A percentile compares a stretch with the other conserved stretches of the same genome.
Evolutionary conservation across 35 echinoderm and acorn worm species (phyloP).

Genomic region (Chiridota heheva): DNA sequence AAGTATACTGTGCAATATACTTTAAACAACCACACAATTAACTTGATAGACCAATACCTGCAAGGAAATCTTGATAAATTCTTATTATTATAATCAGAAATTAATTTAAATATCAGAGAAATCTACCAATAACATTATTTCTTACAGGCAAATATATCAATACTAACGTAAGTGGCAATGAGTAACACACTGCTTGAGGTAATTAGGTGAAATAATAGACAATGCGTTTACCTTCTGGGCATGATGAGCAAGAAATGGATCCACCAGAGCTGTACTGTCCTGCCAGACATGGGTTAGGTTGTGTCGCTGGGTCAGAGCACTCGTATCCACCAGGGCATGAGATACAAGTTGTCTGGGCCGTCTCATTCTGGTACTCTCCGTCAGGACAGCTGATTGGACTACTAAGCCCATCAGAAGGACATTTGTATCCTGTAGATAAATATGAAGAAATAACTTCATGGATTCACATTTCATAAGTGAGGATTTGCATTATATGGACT

Average conservation of each 20-base stretch:
- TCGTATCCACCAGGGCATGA: slow-evolving; percentile 54
- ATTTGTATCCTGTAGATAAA: slow-evolving; percentile 65
- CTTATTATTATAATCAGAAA: too few species aligned
- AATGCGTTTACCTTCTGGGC: slow-evolving; percentile 68
- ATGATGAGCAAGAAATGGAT: slow-evolving; percentile 52
- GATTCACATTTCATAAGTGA: neutral
- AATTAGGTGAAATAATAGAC: too few species aligned
- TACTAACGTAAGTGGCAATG: too few species aligned
- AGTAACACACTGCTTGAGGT: too few species aligned
- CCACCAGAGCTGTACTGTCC: slow-evolving; percentile 63
- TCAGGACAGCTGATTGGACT: slow-evolving; percentile 51
- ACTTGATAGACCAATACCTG: too few species aligned
- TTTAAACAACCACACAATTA: too few species aligned
- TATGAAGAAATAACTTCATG: neutral
- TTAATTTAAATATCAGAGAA: too few species aligned
- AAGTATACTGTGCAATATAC: too few species aligned
- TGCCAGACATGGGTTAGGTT: slow-evolving; percentile 40
- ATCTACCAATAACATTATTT: too few species aligned
- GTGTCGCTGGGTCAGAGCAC: slow-evolving; percentile 50
- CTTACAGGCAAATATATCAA: too few species aligned
- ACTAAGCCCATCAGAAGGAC: slow-evolving; percentile 53
- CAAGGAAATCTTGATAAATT: too few species aligned
- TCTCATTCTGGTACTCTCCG: slow-evolving; percentile 59
- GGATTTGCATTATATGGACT: neutral
- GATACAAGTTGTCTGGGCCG: slow-evolving; percentile 31